Evolutionary conservation across 1,140 invertebrate species (phyloP).

Genomic region (Euschistus heros): DNA sequence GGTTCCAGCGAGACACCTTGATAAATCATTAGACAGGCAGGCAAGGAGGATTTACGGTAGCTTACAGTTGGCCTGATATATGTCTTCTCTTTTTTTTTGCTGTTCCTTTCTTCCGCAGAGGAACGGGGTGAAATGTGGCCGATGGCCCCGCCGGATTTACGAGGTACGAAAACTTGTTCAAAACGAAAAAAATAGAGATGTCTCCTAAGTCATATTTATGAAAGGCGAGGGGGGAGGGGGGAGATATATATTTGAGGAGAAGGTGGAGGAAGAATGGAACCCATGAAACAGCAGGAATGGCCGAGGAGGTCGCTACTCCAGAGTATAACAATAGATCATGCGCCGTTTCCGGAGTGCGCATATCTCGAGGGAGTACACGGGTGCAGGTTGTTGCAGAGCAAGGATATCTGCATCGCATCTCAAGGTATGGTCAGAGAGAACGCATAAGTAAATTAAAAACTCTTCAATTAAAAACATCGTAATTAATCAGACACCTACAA

Average conservation of each 20-base stretch:
- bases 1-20: slow-evolving; percentile 6
- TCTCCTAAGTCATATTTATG: slow-evolving; percentile 26
- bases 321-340: too few species aligned
- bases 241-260: background rate
- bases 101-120: slow-evolving; percentile 6
- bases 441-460: too few species aligned
- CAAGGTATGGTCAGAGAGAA: too few species aligned
- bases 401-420: too few species aligned
- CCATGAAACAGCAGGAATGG: too few species aligned
- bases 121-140: background rate
- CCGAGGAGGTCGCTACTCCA: too few species aligned
- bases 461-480: too few species aligned
- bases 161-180: slow-evolving; percentile 25
- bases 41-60: slow-evolving; percentile 8
- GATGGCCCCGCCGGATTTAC: slow-evolving; percentile 19
- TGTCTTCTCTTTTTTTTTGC: slow-evolving; percentile 8
- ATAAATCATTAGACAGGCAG: background rate
- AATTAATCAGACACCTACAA: too few species aligned
- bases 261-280: too few species aligned
- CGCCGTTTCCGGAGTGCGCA: too few species aligned
- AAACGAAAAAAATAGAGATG: slow-evolving; percentile 27
- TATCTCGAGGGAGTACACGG: too few species aligned
- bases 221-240: background rate
- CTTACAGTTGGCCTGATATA: background rate
- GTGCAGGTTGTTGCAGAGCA: background rate